These are phyloP conservation scores for Rhagologus leucostigma DNA, from an alignment of 2,113 vertebrate genomes.

Conservation along the genomic window DNA sequence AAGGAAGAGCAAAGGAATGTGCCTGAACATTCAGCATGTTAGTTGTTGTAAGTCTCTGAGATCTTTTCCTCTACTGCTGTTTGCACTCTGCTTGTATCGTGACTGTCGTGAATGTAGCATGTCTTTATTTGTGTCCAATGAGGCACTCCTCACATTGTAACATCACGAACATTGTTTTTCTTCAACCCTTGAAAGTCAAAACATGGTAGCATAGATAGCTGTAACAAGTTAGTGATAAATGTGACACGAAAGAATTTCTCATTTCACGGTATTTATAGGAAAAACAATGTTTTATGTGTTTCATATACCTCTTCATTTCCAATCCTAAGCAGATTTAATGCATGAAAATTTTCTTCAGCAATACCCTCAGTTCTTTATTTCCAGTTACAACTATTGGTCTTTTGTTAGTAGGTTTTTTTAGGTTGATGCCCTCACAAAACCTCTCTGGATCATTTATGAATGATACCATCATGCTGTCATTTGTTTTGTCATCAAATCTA, in stretches of 20 bases:
- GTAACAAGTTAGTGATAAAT: not conserved
- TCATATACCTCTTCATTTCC: not conserved
- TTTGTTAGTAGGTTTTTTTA: not conserved
- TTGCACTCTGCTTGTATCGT: not conserved
- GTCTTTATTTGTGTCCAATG: not conserved
- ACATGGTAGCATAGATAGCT: not conserved
- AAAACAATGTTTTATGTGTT: not conserved
- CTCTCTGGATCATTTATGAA: not conserved
- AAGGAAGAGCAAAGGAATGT: not conserved
- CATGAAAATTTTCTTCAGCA: not conserved
- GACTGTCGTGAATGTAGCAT: not conserved
- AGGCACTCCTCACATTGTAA: not conserved
- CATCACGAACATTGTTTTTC: not conserved
- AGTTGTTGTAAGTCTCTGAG: not conserved
- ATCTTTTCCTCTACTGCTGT: not conserved
- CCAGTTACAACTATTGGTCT: not conserved
- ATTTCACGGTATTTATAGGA: not conserved
- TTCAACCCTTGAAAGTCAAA: not conserved
- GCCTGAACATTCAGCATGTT: not conserved
- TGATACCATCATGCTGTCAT: not conserved
- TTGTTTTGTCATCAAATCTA: not conserved
- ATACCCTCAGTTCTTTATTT: not conserved
- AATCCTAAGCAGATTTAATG: not conserved
- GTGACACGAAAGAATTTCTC: not conserved
- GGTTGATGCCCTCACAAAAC: not conserved